Percentiles rank a stretch among this genome's conserved stretches.
These are phyloP conservation scores for Gibbula magus DNA, from an alignment of 2,888 invertebrate genomes.

Conservation along the genomic window DNA sequence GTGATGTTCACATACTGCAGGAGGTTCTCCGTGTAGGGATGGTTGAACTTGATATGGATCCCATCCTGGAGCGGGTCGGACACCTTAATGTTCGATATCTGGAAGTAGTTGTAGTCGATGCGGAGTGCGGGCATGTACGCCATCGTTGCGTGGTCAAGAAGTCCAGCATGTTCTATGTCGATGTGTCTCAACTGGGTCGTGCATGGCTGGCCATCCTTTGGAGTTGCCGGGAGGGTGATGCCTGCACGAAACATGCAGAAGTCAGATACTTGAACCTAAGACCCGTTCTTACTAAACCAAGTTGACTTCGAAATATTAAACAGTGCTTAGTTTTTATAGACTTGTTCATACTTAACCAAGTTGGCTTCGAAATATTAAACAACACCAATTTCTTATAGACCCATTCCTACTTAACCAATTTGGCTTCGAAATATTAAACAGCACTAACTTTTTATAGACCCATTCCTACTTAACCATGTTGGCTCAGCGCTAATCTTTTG, in stretches of 20 bases:
- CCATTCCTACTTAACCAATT: too few species aligned
- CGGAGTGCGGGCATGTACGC: slow-evolving; percentile 75
- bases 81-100: slow-evolving; percentile 78
- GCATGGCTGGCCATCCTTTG: slow-evolving; percentile 44
- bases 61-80: slow-evolving; percentile 93
- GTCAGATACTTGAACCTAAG: too few species aligned
- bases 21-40: slow-evolving; percentile 87
- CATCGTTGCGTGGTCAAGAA: slow-evolving; percentile 93
- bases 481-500: too few species aligned
- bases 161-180: slow-evolving; percentile 81
- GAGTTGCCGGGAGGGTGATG: slow-evolving; percentile 63
- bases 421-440: too few species aligned
- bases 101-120: slow-evolving; percentile 80
- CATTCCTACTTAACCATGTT: too few species aligned
- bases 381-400: too few species aligned
- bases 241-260: slow-evolving; percentile 45
- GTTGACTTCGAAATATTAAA: too few species aligned
- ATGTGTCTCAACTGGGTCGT: slow-evolving; percentile 62
- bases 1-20: slow-evolving; percentile 82
- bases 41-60: slow-evolving; percentile 93
- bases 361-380: too few species aligned
- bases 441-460: too few species aligned
- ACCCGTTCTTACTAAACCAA: too few species aligned
- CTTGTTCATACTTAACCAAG: too few species aligned
- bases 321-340: too few species aligned